phyloP scores from a whole-genome alignment of 2,888 invertebrate species.

The Balanococcus diminutus region DNA sequence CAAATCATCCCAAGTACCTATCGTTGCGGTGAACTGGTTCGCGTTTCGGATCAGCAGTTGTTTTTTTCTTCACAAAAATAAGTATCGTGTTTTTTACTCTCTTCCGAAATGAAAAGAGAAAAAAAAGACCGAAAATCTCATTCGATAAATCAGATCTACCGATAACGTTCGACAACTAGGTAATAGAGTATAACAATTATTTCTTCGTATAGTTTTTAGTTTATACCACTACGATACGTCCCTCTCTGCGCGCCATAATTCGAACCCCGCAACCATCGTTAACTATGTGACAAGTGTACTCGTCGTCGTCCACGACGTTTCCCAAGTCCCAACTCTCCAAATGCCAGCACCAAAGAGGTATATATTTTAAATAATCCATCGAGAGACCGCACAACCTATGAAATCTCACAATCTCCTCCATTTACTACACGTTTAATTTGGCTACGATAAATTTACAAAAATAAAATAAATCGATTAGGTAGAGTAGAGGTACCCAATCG shows the following conservation, averaged over 20 bases:
- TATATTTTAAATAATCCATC: not conserved
- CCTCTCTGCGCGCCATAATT: not conserved
- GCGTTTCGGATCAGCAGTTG: not conserved
- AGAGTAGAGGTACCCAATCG: too few relatives aligned
- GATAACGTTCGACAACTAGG: slow-evolving; percentile 1
- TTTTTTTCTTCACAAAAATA: not conserved
- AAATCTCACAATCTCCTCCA: not conserved
- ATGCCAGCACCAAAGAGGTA: too few relatives aligned
- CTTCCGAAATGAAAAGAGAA: not conserved
- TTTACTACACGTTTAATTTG: too few relatives aligned
- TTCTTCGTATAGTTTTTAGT: not conserved
- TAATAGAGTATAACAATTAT: slow-evolving; percentile 4
- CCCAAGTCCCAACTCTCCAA: too few relatives aligned
- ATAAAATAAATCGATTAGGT: too few relatives aligned
- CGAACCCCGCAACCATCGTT: not conserved
- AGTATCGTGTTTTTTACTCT: not conserved
- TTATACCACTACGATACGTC: too few relatives aligned
- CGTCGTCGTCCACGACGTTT: not conserved
- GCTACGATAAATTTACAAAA: too few relatives aligned
- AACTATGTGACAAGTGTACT: not conserved
- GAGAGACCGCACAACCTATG: not conserved
- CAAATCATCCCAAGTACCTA: not conserved
- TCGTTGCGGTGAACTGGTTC: not conserved
- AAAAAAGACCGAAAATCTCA: not conserved
- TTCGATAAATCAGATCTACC: slow-evolving; percentile 20